Evolutionary conservation across 2,888 invertebrate species (phyloP).

Genomic region (Eristalinus sepulchralis): DNA sequence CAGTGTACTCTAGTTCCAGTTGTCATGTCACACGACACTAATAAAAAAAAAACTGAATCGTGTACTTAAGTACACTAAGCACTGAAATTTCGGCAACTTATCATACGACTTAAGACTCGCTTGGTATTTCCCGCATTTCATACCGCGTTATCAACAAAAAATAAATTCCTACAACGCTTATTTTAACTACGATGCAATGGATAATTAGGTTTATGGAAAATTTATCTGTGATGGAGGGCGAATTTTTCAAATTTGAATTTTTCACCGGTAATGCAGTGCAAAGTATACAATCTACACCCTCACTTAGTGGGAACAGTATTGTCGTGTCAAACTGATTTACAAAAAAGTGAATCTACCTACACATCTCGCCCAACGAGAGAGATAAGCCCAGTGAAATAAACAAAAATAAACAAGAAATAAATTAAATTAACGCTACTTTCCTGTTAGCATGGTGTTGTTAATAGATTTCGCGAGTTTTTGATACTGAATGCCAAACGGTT

Average conservation of each 20-base stretch:
- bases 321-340: conserved; percentile 54
- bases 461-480: conserved; percentile 57
- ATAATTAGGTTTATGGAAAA: too few species aligned
- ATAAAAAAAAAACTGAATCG: neutral
- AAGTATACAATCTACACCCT: conserved; percentile 26
- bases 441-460: conserved; percentile 65
- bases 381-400: conserved; percentile 69
- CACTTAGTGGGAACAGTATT: conserved; percentile 42
- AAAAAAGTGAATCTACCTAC: conserved; percentile 39
- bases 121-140: too few species aligned
- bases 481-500: conserved; percentile 32
- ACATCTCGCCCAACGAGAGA: conserved; percentile 44
- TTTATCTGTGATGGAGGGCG: too few species aligned
- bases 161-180: too few species aligned
- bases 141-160: too few species aligned
- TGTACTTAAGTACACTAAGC: neutral
- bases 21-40: conserved; percentile 11
- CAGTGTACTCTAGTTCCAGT: neutral
- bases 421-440: conserved; percentile 52
- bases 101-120: too few species aligned
- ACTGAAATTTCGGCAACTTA: neutral
- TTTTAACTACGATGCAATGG: too few species aligned
- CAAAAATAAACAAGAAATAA: conserved; percentile 69
- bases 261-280: conserved; percentile 8
- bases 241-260: too few species aligned